These are phyloP conservation scores for Drymodes brunneopygia DNA, from an alignment of 2,113 vertebrate genomes.

Conservation along the genomic window DNA sequence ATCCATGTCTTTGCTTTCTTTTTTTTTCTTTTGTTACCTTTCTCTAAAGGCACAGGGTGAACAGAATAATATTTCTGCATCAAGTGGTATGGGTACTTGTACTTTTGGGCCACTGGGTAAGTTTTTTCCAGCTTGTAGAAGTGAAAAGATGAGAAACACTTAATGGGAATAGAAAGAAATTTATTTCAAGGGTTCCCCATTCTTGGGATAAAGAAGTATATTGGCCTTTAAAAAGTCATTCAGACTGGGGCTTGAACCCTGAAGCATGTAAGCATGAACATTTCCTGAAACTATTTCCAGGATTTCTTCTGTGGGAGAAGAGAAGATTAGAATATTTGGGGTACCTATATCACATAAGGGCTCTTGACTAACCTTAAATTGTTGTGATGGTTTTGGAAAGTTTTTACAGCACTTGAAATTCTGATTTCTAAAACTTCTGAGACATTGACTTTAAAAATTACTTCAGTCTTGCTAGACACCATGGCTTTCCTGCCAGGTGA, in stretches of 20 bases:
- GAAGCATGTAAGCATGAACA: background rate
- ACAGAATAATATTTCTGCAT: conserved; percentile 86
- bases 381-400: background rate
- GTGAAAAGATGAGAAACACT: background rate
- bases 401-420: background rate
- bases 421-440: background rate
- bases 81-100: conserved; percentile 86
- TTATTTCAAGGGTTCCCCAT: background rate
- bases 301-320: background rate
- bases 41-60: conserved; percentile 83
- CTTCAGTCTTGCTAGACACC: background rate
- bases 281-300: background rate
- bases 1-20: background rate
- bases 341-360: background rate
- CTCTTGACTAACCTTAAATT: background rate
- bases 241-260: background rate
- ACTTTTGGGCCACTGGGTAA: conserved; percentile 84
- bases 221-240: background rate
- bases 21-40: background rate
- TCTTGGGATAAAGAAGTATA: background rate
- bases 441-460: background rate
- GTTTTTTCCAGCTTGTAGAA: conserved; percentile 32
- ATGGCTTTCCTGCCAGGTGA: background rate
- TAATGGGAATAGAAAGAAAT: background rate
- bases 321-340: background rate